These are phyloP conservation scores for Notothenia rossii DNA, from an alignment of 2,113 vertebrate genomes.

Conservation along the genomic window DNA sequence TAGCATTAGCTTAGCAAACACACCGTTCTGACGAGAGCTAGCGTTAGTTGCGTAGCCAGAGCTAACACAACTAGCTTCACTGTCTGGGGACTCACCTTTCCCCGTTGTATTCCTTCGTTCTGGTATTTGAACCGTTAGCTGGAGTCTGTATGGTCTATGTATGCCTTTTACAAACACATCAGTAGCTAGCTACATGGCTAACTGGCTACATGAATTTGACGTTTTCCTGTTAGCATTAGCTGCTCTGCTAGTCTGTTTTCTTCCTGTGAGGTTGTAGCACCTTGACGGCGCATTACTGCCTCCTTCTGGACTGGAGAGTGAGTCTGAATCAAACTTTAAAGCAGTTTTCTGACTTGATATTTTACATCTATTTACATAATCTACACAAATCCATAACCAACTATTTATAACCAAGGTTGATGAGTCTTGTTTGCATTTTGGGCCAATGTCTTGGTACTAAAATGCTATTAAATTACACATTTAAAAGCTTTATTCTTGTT, in stretches of 20 bases:
- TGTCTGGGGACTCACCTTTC: conserved; percentile 52
- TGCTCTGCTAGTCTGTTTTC: conserved; percentile 26
- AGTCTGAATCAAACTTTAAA: neutral
- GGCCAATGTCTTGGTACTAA: neutral
- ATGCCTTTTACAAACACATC: neutral
- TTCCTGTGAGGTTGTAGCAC: conserved; percentile 20
- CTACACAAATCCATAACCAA: too few species aligned
- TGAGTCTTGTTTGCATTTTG: neutral
- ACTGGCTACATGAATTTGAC: conserved; percentile 12
- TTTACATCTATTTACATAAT: neutral
- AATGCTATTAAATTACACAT: neutral
- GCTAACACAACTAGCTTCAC: neutral
- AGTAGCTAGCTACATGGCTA: conserved; percentile 55
- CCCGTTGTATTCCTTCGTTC: neutral
- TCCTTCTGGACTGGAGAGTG: conserved; percentile 26
- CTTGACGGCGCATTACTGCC: conserved; percentile 9
- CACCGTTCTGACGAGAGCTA: neutral
- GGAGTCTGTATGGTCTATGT: neutral
- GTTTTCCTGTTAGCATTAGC: conserved; percentile 59
- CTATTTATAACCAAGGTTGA: neutral
- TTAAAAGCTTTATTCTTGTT: neutral
- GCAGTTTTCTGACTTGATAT: neutral
- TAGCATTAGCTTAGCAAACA: conserved; percentile 44
- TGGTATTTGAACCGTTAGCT: neutral
- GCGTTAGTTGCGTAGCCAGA: neutral